A percentile compares a stretch with the other conserved stretches of the same genome.
Evolutionary conservation across 2,797 vertebrate genomes (phyloP).

Genomic region (Bufotes viridis): DNA sequence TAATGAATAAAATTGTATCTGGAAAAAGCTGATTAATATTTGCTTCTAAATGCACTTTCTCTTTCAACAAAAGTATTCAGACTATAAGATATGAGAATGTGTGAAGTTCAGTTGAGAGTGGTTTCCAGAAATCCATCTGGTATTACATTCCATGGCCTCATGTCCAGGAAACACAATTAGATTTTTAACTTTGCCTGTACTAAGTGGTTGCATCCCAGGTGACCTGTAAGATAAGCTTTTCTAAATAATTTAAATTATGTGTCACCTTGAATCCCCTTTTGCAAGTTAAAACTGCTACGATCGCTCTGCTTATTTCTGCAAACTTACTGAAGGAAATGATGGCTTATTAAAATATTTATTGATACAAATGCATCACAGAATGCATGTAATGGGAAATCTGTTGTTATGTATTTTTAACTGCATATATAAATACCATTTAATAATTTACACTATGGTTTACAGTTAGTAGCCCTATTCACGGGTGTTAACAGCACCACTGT

Average conservation of each 20-base stretch:
- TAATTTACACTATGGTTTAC: slow-evolving; percentile 6
- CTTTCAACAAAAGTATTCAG: slow-evolving; percentile 5
- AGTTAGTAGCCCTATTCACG: background rate
- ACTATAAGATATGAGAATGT: slow-evolving; percentile 17
- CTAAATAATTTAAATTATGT: slow-evolving; percentile 55
- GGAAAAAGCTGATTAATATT: background rate
- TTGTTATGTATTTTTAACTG: slow-evolving; percentile 16
- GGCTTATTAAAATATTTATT: slow-evolving; percentile 36
- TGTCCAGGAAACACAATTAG: slow-evolving; percentile 52
- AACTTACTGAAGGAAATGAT: slow-evolving; percentile 1
- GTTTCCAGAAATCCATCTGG: slow-evolving; percentile 33
- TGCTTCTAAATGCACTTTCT: background rate
- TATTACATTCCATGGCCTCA: slow-evolving; percentile 39
- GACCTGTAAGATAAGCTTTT: slow-evolving; percentile 56
- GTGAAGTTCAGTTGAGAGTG: slow-evolving; percentile 20
- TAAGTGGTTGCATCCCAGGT: slow-evolving; percentile 57
- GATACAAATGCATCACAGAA: slow-evolving; percentile 15
- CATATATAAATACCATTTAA: slow-evolving; percentile 6
- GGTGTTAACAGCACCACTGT: background rate
- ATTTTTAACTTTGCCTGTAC: slow-evolving; percentile 51
- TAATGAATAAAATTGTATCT: background rate
- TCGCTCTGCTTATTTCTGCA: slow-evolving; percentile 15
- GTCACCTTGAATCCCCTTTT: slow-evolving; percentile 52
- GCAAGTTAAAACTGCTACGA: slow-evolving; percentile 37
- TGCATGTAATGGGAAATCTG: slow-evolving; percentile 5